Evolutionary conservation across 2,888 invertebrate species (phyloP).

Genomic region (Marronus borbonicus): DNA sequence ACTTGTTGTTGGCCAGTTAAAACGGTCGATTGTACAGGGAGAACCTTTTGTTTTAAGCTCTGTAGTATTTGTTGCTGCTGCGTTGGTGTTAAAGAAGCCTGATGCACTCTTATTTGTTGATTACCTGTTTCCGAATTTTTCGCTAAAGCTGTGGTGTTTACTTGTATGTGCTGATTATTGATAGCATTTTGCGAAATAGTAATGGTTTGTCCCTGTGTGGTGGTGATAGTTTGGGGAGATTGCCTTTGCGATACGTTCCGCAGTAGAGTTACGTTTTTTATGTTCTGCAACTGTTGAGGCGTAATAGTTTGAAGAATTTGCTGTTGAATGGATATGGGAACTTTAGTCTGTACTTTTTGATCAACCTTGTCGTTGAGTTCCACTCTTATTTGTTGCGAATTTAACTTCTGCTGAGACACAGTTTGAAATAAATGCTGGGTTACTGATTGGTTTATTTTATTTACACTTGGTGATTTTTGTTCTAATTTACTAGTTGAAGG

Average conservation of each 20-base stretch:
- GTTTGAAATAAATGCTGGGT: constrained; percentile 66
- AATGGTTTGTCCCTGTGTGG: constrained; percentile 53
- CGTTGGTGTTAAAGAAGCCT: constrained; percentile 63
- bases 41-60: constrained; percentile 67
- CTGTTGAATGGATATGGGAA: constrained; percentile 61
- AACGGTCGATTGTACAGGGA: constrained; percentile 66
- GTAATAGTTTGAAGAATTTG: constrained; percentile 66
- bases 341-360: constrained; percentile 55
- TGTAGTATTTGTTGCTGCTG: constrained; percentile 71
- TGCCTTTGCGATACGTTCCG: constrained; percentile 60
- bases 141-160: constrained; percentile 31
- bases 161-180: constrained; percentile 40
- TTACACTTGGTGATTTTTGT: constrained; percentile 58
- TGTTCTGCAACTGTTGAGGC: constrained; percentile 67
- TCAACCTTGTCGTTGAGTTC: constrained; percentile 56
- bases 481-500: constrained; percentile 65
- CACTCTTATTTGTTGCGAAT: constrained; percentile 58
- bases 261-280: constrained; percentile 68
- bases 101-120: constrained; percentile 56
- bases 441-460: constrained; percentile 61
- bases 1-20: constrained; percentile 67
- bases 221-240: constrained; percentile 48
- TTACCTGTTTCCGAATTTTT: constrained; percentile 49
- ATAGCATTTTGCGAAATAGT: constrained; percentile 52
- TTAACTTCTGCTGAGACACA: constrained; percentile 63